A percentile compares a stretch with the other conserved stretches of the same genome.
phyloP scores from a whole-genome alignment of 2,888 invertebrate genomes.

The Nephrotoma guestfalica region DNA sequence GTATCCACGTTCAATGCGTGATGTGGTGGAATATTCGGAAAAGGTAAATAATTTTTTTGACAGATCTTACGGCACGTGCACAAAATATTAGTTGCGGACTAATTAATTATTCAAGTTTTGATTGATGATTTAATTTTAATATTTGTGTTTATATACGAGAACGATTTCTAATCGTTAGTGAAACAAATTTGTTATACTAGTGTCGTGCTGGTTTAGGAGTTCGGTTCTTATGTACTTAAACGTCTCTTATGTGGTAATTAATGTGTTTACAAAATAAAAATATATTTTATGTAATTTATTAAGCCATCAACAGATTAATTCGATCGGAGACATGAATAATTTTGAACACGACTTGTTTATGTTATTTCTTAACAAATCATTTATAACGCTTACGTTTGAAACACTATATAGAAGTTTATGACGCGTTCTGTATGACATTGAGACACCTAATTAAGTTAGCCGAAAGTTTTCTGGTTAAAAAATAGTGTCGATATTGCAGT shows the following conservation, averaged over 20 bases:
- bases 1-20: conserved; percentile 81
- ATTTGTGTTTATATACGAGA: background rate
- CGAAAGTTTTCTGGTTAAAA: no score
- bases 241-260: no score
- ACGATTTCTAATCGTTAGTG: background rate
- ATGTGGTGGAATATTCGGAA: conserved; percentile 81
- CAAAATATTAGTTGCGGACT: background rate
- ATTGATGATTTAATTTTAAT: background rate
- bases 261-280: background rate
- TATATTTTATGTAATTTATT: background rate
- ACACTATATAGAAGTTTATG: no score
- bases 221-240: background rate
- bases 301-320: background rate
- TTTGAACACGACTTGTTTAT: no score
- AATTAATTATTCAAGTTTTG: background rate
- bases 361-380: no score
- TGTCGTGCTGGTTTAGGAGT: background rate
- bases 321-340: no score
- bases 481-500: no score
- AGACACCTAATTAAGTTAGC: no score
- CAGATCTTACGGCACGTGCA: no score
- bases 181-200: no score
- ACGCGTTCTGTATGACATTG: no score
- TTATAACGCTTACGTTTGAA: no score
- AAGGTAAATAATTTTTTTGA: conserved; percentile 43